These are phyloP conservation scores for Brachionus rubens DNA, from an alignment of 1,140 invertebrate species.

Conservation along the genomic window DNA sequence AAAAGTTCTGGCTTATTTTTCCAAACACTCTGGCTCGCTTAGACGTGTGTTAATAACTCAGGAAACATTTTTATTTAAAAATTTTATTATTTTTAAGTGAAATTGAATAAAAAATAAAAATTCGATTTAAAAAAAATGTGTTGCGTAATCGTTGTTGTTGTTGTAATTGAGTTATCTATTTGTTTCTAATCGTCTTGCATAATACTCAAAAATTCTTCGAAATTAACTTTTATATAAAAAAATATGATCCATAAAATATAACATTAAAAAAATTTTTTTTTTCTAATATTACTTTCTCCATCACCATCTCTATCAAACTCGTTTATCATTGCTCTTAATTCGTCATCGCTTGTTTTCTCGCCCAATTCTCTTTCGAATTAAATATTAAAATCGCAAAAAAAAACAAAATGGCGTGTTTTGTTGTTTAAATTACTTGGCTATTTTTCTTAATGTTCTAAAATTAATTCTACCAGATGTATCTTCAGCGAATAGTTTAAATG, in stretches of 20 bases:
- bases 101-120: too few relatives aligned
- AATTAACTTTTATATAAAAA: constrained; percentile 1
- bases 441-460: constrained; percentile 57
- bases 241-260: constrained; percentile 3
- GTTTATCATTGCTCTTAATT: constrained; percentile 61
- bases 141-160: constrained; percentile 12
- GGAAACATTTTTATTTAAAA: too few relatives aligned
- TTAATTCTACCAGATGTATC: constrained; percentile 61
- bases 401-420: too few relatives aligned
- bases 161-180: background rate
- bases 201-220: constrained; percentile 43
- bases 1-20: too few relatives aligned
- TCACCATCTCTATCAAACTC: constrained; percentile 61
- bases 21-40: too few relatives aligned
- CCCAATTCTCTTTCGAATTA: constrained; percentile 56
- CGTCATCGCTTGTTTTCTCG: constrained; percentile 61
- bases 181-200: constrained; percentile 44
- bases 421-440: constrained; percentile 54
- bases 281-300: constrained; percentile 58
- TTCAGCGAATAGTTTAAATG: constrained; percentile 62
- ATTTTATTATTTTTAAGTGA: too few relatives aligned
- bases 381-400: background rate
- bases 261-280: background rate
- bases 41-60: too few relatives aligned
- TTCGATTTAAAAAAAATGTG: constrained; percentile 20